Evolutionary conservation across 2,797 vertebrate species (phyloP).

Genomic region (Poecilia velifera): DNA sequence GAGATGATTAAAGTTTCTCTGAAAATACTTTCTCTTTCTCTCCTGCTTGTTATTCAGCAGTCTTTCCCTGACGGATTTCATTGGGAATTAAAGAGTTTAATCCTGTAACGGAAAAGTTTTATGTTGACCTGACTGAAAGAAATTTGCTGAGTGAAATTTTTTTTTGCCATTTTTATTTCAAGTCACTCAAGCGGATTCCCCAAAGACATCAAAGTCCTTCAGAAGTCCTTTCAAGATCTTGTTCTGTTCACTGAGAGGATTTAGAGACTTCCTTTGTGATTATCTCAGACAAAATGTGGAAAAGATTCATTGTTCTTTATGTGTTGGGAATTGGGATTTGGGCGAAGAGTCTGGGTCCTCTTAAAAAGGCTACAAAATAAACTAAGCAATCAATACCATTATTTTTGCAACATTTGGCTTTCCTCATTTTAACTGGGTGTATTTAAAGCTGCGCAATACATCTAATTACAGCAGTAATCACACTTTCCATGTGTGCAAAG

Average conservation of each 20-base stretch:
- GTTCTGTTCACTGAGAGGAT: neutral
- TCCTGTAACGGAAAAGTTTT: constrained; percentile 26
- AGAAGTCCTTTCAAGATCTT: constrained; percentile 4
- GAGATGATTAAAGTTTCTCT: constrained; percentile 25
- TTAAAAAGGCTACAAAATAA: neutral
- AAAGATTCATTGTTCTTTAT: neutral
- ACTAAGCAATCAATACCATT: neutral
- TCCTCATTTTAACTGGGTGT: neutral
- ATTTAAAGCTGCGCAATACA: neutral
- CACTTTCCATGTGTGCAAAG: too few species aligned
- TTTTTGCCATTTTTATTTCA: neutral
- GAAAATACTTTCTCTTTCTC: constrained; percentile 31
- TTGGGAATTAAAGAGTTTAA: constrained; percentile 29
- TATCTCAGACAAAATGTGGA: neutral
- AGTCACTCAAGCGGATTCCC: constrained; percentile 5
- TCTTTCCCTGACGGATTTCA: constrained; percentile 18
- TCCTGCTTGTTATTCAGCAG: constrained; percentile 24
- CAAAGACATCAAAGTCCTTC: constrained; percentile 29
- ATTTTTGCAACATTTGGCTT: neutral
- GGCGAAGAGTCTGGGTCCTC: neutral
- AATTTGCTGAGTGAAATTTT: constrained; percentile 19
- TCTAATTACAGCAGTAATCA: neutral
- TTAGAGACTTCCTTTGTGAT: neutral
- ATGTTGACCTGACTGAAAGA: constrained; percentile 16
- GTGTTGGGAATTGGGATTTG: neutral